Evolutionary conservation across 2,113 vertebrate genomes (phyloP), one percentile per base, ranked within the genome.

Genomic region (Edolisoma coerulescens): DNA sequence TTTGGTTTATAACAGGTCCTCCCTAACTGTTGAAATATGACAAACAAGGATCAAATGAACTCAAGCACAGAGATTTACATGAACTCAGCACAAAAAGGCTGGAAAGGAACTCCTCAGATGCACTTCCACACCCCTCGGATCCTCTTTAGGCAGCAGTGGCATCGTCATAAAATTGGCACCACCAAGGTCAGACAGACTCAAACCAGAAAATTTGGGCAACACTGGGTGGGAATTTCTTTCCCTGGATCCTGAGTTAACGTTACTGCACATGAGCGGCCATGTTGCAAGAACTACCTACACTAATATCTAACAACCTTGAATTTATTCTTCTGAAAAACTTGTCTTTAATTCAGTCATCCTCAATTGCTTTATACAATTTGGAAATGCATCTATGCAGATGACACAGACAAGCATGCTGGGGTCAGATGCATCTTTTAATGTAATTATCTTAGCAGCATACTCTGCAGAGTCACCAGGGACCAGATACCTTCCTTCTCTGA

Each of bases 371-470:
- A 73, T 15, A 65, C 27, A 71, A 22, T 53, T 69, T 92, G 67
- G 50, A 93, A 96, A 82, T 10, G 2, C 28, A 78, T 26, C 49
- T 88, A 57, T 84, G 71, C 42, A 53, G 63, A 84, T 33, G 30
- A 73, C 33, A 61, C n/a, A 91, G 73, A 39, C 41, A 90, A 76
- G 18, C 1, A 5, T 53, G 32, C 30, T 37, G 28, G 9, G 47
- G 56, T 83, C 65, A 63, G n/a, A 89, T 68, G 21, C 87, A 74
- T 85, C 71, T 90, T 92, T 94, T 69, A 89, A 28, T 2, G 9
- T 73, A 77, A 79, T 15, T 90, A 86, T 90, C 45, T 57, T 10
- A 93, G 45, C 37, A 63, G 30, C 28, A 18, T 33, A 56, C 16
- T 80, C 52, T 52, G n/a, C 14, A 75, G 37, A 68, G 64, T 49